phyloP scores from a whole-genome alignment of 1,140 invertebrate species.

The Araneus ventricosus region DNA sequence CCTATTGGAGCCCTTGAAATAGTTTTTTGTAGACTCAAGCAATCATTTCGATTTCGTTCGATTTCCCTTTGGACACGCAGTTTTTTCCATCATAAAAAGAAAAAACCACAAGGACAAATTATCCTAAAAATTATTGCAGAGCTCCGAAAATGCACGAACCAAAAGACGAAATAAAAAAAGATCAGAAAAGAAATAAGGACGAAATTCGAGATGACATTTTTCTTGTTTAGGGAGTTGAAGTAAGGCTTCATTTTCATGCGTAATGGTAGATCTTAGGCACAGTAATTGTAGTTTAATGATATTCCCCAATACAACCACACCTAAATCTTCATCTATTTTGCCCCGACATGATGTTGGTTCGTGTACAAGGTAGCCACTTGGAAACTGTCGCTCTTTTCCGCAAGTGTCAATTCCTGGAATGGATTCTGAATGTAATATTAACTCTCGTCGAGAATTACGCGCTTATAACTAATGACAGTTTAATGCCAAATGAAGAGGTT shows the following conservation, averaged over 20 bases:
- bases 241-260: conserved; percentile 65
- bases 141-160: neutral
- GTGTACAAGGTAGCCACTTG: neutral
- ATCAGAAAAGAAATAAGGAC: neutral
- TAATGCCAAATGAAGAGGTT: conserved; percentile 33
- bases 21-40: neutral
- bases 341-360: conserved; percentile 19
- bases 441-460: conserved; percentile 2
- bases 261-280: conserved; percentile 52
- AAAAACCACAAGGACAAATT: conserved; percentile 65
- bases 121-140: conserved; percentile 12
- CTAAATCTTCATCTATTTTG: conserved; percentile 69
- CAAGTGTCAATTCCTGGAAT: conserved; percentile 36
- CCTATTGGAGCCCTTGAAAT: conserved; percentile 46
- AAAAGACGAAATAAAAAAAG: conserved; percentile 31
- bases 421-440: neutral
- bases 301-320: conserved; percentile 60
- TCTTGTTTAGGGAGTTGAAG: conserved; percentile 56
- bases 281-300: conserved; percentile 69
- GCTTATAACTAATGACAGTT: conserved; percentile 4
- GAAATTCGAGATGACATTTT: conserved; percentile 51
- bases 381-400: conserved; percentile 32
- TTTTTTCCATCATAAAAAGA: conserved; percentile 18
- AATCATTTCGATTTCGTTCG: neutral
- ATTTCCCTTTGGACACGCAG: conserved; percentile 41